phyloP scores from a whole-genome alignment of 2,797 vertebrate species.

The Varecia variegata region DNA sequence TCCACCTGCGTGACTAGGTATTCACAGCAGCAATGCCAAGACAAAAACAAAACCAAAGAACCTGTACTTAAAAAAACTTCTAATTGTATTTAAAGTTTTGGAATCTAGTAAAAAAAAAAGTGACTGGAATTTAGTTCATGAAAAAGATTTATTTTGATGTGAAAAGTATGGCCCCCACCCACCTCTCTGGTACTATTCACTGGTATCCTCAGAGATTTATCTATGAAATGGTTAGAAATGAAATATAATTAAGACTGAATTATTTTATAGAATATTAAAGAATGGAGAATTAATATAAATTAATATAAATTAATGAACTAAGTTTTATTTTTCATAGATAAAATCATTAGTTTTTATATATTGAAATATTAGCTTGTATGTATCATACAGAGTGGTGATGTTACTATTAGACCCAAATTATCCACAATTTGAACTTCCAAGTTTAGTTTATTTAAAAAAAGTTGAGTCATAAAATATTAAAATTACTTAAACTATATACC shows the following conservation, averaged over 20 bases:
- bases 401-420: not conserved
- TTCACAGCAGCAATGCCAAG: not conserved
- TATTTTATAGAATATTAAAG: not conserved
- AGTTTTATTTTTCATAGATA: not conserved
- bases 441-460: conserved; percentile 22
- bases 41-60: not conserved
- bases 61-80: not conserved
- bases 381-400: not conserved
- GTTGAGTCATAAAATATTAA: not conserved
- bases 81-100: not conserved
- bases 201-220: not conserved
- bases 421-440: not conserved
- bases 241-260: not conserved
- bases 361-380: not conserved
- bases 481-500: not conserved
- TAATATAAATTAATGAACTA: not conserved
- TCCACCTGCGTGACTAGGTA: not conserved
- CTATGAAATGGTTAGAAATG: not conserved
- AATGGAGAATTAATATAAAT: no score
- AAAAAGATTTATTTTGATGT: not conserved
- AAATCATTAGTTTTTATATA: not conserved
- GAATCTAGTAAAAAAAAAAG: not conserved
- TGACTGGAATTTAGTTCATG: not conserved
- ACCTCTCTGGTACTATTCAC: not conserved
- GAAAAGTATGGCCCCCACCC: not conserved